Percentiles rank a stretch among this genome's conserved stretches.
These are phyloP conservation scores for Columba guinea DNA, from an alignment of 2,797 vertebrate species.

Conservation along the genomic window DNA sequence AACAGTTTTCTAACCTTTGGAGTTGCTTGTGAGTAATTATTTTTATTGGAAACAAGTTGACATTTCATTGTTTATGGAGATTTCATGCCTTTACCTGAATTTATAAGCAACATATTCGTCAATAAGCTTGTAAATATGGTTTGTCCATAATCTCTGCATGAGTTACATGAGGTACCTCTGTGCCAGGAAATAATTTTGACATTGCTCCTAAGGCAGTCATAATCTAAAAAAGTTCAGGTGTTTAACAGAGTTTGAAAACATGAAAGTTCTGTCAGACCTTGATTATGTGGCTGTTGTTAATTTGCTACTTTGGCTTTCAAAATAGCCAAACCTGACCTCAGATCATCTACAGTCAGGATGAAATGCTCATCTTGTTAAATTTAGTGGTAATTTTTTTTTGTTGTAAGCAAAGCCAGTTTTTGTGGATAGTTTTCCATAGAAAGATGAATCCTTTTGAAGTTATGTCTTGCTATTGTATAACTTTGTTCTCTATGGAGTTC, in stretches of 20 bases:
- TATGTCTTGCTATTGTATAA: neutral
- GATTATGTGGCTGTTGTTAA: neutral
- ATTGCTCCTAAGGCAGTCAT: neutral
- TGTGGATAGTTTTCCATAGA: neutral
- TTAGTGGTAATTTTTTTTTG: neutral
- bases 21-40: conserved; percentile 1
- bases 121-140: conserved; percentile 52
- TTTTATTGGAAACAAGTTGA: conserved; percentile 11
- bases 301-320: neutral
- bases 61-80: neutral
- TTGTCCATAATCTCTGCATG: conserved; percentile 21
- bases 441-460: neutral
- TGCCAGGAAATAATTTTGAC: conserved; percentile 23
- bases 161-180: conserved; percentile 13
- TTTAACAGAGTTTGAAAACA: conserved; percentile 29
- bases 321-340: neutral
- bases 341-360: neutral
- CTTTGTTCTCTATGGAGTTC: neutral
- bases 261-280: neutral
- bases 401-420: neutral
- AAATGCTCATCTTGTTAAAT: neutral
- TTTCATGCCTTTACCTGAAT: conserved; percentile 44
- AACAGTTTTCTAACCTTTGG: neutral
- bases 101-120: conserved; percentile 31
- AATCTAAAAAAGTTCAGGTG: neutral